These are phyloP conservation scores for Chrysomallon squamiferum DNA, from an alignment of 1,140 invertebrate genomes.

Conservation along the genomic window DNA sequence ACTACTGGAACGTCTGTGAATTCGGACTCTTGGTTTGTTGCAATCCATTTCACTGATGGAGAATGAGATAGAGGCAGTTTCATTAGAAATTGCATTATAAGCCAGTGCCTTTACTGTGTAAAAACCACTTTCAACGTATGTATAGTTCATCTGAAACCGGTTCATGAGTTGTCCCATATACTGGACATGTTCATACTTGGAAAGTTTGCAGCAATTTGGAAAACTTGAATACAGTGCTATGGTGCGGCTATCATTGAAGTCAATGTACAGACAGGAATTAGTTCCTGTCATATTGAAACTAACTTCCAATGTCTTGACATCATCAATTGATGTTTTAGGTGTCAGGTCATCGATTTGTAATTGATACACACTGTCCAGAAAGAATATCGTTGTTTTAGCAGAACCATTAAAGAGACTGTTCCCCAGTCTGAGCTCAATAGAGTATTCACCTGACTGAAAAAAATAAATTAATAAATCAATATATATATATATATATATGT, in stretches of 20 bases:
- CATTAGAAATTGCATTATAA: not conserved
- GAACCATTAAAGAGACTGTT: not conserved
- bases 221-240: not conserved
- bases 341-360: not conserved
- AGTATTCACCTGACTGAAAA: not conserved
- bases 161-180: not conserved
- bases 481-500: too few species aligned
- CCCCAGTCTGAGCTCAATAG: not conserved
- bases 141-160: not conserved
- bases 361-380: too few species aligned
- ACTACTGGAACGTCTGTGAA: not conserved
- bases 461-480: too few species aligned
- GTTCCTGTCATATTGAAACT: not conserved
- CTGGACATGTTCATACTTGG: not conserved
- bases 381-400: too few species aligned
- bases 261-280: not conserved
- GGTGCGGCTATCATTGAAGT: not conserved
- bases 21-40: not conserved
- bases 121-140: not conserved
- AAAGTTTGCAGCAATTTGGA: not conserved
- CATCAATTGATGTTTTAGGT: not conserved
- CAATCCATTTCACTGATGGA: not conserved
- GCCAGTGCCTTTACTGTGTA: not conserved
- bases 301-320: not conserved
- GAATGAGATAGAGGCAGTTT: not conserved